Conservation (phyloP, 1,140 invertebrate species). For the Heliothis subflexa region DNA sequence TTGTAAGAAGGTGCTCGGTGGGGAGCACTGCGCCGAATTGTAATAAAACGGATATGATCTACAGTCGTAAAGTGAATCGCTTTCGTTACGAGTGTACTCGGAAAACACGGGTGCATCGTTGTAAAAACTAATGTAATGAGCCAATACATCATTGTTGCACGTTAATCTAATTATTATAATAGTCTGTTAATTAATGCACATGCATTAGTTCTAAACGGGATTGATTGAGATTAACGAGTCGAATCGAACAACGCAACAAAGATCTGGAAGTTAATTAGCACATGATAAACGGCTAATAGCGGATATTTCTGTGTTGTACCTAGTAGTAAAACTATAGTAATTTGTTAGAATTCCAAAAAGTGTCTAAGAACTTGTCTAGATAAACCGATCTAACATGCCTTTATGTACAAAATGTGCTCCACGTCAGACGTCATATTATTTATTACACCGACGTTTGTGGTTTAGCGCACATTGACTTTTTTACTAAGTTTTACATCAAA, state of each 20-base stretch:
- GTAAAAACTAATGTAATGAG: slow-evolving; percentile 30
- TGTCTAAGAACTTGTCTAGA: slow-evolving; percentile 41
- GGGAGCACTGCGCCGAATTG: slow-evolving; percentile 47
- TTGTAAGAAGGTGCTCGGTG: slow-evolving; percentile 47
- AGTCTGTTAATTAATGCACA: slow-evolving; percentile 43
- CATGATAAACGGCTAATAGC: slow-evolving; percentile 29
- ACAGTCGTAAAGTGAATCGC: slow-evolving; percentile 29
- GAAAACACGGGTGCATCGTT: slow-evolving; percentile 1
- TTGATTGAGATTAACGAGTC: slow-evolving; percentile 46
- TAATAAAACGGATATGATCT: slow-evolving; percentile 46
- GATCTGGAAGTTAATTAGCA: slow-evolving; percentile 38
- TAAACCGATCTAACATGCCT: slow-evolving; percentile 31
- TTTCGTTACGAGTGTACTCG: slow-evolving; percentile 17
- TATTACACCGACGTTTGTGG: slow-evolving; percentile 9
- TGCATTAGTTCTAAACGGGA: slow-evolving; percentile 39
- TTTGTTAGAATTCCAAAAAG: slow-evolving; percentile 26
- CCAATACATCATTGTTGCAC: slow-evolving; percentile 30
- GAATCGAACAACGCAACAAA: slow-evolving; percentile 40
- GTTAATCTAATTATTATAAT: slow-evolving; percentile 42
- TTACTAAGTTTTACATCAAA: too few species aligned
- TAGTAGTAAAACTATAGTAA: slow-evolving; percentile 30
- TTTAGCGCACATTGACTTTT: background rate
- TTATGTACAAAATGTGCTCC: slow-evolving; percentile 3
- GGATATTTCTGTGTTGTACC: slow-evolving; percentile 13
- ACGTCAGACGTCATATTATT: background rate